These are phyloP conservation scores for Blastomussa wellsi DNA, from an alignment of 92 coral and sea anemone genomes.

Conservation along the genomic window DNA sequence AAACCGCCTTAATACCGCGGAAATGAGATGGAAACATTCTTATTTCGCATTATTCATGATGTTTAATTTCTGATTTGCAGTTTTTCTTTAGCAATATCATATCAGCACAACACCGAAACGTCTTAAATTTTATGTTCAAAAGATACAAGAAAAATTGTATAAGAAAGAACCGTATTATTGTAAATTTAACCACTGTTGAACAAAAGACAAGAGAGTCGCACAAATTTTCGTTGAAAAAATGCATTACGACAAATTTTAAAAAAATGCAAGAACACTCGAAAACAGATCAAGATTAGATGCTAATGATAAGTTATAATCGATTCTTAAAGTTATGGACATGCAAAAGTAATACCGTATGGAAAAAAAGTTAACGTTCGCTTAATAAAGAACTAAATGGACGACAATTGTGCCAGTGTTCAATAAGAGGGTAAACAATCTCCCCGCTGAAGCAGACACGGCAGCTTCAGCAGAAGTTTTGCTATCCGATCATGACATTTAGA, in stretches of 20 bases:
- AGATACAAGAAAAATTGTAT: background rate
- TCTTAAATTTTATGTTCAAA: background rate
- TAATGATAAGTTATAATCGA: background rate
- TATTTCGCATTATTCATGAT: no score
- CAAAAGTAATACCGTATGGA: no score
- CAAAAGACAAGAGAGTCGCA: background rate
- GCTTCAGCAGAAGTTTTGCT: background rate
- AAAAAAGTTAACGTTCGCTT: no score
- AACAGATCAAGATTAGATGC: background rate
- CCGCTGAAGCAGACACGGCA: background rate
- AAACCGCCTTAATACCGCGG: background rate
- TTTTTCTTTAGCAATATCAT: no score
- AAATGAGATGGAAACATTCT: background rate
- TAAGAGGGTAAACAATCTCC: no score
- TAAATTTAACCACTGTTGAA: background rate
- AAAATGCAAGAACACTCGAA: background rate
- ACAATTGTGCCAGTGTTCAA: no score
- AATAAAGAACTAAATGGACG: no score
- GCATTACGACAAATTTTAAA: background rate
- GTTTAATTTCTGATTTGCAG: no score
- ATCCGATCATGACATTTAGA: background rate
- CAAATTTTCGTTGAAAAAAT: conserved; percentile 7
- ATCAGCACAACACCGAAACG: background rate
- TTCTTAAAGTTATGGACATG: no score
- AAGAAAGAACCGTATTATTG: background rate